phyloP scores from a whole-genome alignment of 2,113 vertebrate genomes.

The Tenebrosternarchus preto region DNA sequence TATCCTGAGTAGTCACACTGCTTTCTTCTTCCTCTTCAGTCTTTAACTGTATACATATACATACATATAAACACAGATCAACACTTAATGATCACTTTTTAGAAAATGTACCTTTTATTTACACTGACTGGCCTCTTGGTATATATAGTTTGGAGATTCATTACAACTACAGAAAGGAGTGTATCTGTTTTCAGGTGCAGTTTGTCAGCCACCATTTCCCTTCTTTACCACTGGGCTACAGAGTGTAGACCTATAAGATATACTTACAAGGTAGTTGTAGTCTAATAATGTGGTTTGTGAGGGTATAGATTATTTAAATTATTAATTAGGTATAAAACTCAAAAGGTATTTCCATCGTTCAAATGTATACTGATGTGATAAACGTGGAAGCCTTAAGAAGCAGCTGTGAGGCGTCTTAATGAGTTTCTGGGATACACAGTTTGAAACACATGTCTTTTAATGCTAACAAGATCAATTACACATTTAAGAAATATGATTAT shows the following conservation, averaged over 20 bases:
- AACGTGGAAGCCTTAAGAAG: not conserved
- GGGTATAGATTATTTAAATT: too few species aligned
- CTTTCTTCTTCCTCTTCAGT: too few species aligned
- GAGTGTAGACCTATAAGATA: too few species aligned
- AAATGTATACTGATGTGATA: not conserved
- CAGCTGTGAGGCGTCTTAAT: conserved; percentile 8
- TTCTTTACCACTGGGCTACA: not conserved
- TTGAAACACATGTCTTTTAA: conserved; percentile 45
- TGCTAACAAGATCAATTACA: conserved; percentile 42
- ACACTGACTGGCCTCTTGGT: conserved; percentile 4
- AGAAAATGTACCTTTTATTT: not conserved
- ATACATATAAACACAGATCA: too few species aligned
- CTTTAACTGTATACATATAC: too few species aligned
- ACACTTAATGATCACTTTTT: too few species aligned
- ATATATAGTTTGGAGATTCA: not conserved
- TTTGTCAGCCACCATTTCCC: too few species aligned
- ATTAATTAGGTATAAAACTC: too few species aligned
- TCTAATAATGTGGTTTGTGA: too few species aligned
- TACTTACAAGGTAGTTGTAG: too few species aligned
- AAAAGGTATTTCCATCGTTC: not conserved
- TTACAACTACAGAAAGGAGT: not conserved
- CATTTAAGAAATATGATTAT: conserved; percentile 33
- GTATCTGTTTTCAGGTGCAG: too few species aligned
- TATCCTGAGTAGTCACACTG: too few species aligned
- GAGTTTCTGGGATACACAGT: conserved; percentile 21